Base-by-base conservation (phyloP, 2,797 vertebrate genomes). In the Acanthurus tractus region DNA sequence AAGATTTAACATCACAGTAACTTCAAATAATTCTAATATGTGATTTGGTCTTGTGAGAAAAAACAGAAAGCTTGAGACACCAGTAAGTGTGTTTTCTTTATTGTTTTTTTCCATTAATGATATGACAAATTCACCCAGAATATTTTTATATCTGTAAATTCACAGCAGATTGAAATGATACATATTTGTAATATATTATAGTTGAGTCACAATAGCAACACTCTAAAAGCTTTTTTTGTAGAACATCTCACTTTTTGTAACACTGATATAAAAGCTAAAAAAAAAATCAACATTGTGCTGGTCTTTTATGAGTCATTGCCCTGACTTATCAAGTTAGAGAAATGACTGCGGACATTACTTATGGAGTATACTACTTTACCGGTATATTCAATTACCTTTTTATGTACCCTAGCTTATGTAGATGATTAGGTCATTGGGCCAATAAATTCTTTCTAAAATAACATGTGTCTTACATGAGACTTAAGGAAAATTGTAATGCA, bases 401-500 rank as follows among this genome's bases (percentile, higher is more conserved):
- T 20, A 25, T 17, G 55, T 20, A 53, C 20, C 54, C 18, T 14
- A 70, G n/a, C 13, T 17, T 59, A 9, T 25, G 11, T 62, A 55
- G 8, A 62, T 55, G 17, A 57, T 52, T 17, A 40, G 45, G 6
- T n/a, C 0, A 58, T 49, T 10, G n/a, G 36, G 14, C 25, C 25
- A 25, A 3, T 25, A 44, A n/a, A 17, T 55, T 63, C 1, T 62
- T 63, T 20, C 8, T 14, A 57, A 45, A 14, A n/a, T 20, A 23
- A 29, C 11, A 57, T 63, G 36, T 63, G 36, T 70, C 11, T 53
- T 5, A 45, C 8, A 20, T 6, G 2, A 55, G 44, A 34, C 45
- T 36, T 14, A 18, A 53, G 57, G 49, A 23, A n/a, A 44, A 18
- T 17, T 70, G 48, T 64, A 83, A 83, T 73, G 81, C 84, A 86